Percentiles rank a stretch among this genome's conserved stretches.
Evolutionary conservation across 2,113 vertebrate species (phyloP).

Genomic region (Leptocoma aspasia): DNA sequence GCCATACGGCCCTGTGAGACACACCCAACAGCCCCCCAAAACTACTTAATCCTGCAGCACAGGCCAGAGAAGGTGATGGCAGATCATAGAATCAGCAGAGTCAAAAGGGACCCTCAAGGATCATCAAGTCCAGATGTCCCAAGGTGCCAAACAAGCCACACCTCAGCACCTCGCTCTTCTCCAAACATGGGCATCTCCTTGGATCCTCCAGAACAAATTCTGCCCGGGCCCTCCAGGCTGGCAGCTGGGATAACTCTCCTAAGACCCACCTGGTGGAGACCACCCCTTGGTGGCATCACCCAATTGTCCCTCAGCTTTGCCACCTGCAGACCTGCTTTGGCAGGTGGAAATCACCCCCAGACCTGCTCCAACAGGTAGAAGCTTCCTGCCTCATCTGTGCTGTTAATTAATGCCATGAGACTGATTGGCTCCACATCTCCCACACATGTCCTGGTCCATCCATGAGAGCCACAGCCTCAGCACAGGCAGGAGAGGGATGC

Average conservation of each 20-base stretch:
- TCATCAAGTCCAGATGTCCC: neutral
- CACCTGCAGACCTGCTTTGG: neutral
- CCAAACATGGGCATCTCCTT: neutral
- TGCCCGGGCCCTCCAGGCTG: neutral
- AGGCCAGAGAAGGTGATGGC: neutral
- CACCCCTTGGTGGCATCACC: neutral
- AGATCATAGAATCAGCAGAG: neutral
- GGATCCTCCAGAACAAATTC: neutral
- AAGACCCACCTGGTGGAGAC: neutral
- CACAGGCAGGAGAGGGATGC: rapidly evolving
- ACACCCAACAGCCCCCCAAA: neutral
- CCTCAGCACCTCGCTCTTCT: neutral
- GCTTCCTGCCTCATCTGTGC: neutral
- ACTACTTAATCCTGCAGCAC: neutral
- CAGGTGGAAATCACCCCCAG: neutral
- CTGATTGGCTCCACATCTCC: neutral
- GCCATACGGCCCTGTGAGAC: neutral
- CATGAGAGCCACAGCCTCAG: neutral
- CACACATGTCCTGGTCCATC: neutral
- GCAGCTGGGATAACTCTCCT: neutral
- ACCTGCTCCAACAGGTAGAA: neutral
- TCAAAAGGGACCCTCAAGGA: neutral
- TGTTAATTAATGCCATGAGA: neutral
- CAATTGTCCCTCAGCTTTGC: neutral
- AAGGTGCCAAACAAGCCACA: neutral